Percentiles rank a stretch among this genome's conserved stretches.
Evolutionary conservation across 2,113 vertebrate species (phyloP).

Genomic region (Python bivittatus): DNA sequence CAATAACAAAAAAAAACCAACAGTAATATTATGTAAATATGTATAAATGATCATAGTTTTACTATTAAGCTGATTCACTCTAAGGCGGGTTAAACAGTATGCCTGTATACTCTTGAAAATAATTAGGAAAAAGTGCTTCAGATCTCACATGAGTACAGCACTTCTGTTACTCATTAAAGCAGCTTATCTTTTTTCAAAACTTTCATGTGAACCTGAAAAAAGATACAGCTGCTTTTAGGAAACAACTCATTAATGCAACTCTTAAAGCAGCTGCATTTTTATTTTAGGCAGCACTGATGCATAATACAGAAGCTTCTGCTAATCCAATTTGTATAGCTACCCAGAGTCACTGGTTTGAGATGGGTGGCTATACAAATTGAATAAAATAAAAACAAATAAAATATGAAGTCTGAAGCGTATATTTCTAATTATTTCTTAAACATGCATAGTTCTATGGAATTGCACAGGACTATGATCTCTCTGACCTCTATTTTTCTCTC

Average conservation of each 20-base stretch:
- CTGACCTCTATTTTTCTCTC: neutral
- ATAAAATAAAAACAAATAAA: no score
- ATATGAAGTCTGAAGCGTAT: no score
- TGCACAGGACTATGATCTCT: no score
- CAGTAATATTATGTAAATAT: neutral
- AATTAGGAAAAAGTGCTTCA: neutral
- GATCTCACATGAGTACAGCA: neutral
- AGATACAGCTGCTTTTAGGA: neutral
- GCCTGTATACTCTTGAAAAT: neutral
- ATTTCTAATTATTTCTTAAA: no score
- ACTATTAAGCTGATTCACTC: neutral
- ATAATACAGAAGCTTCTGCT: neutral
- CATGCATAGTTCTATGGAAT: no score
- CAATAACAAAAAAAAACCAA: neutral
- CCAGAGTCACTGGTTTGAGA: no score
- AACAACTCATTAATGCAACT: neutral
- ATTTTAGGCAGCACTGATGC: neutral
- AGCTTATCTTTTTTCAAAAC: neutral
- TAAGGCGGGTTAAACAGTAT: neutral
- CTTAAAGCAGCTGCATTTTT: neutral
- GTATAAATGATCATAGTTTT: neutral
- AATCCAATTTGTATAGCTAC: no score
- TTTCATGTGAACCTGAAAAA: neutral
- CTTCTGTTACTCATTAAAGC: no score
- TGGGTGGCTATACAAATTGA: no score